Conservation (phyloP, 1,140 invertebrate genomes). For the Chionoecetes opilio region DNA sequence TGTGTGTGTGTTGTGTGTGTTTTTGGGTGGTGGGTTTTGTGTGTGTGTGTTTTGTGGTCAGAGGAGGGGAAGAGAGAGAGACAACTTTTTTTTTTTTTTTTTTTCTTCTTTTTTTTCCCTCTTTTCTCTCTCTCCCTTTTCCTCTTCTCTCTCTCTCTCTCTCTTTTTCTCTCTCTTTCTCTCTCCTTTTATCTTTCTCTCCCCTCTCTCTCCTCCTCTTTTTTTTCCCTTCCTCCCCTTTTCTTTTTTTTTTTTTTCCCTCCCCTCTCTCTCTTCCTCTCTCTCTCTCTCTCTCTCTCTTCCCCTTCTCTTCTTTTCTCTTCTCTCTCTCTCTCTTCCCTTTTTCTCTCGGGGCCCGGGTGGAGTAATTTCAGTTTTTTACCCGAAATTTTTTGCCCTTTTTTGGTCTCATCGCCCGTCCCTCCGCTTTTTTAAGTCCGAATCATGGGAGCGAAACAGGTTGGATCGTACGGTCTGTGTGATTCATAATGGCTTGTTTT, state of each 20-base stretch:
- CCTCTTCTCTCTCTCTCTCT: conserved; percentile 36
- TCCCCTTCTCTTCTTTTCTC: conserved; percentile 16
- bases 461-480: not conserved
- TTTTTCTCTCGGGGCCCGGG: not conserved
- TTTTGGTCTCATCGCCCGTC: not conserved
- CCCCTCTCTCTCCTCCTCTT: not conserved
- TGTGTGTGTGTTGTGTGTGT: too few species aligned
- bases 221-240: conserved; percentile 40
- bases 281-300: conserved; percentile 2
- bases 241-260: not conserved
- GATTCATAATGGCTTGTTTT: conserved; percentile 30
- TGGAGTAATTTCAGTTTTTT: conserved; percentile 21
- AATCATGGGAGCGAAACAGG: not conserved
- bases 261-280: too few species aligned
- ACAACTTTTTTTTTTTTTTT: too few species aligned
- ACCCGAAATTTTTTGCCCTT: not conserved
- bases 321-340: conserved; percentile 33
- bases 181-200: not conserved
- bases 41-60: too few species aligned
- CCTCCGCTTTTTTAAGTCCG: not conserved
- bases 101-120: not conserved
- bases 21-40: too few species aligned
- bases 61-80: too few species aligned
- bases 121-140: conserved; percentile 4
- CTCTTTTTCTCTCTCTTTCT: not conserved